Evolutionary conservation across 2,113 vertebrate genomes (phyloP).

Genomic region (Notechis scutatus): DNA sequence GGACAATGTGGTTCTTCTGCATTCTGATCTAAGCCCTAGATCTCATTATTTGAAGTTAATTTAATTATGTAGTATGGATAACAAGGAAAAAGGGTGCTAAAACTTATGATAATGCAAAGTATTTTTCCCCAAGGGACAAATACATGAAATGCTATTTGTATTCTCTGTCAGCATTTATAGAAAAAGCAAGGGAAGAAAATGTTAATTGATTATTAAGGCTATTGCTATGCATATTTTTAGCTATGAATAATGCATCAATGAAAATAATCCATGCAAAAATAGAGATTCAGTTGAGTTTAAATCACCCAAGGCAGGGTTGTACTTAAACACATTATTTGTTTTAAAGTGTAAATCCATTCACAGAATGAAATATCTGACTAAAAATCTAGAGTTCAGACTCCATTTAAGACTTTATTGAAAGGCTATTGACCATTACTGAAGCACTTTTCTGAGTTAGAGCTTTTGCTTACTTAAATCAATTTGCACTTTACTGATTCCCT

Average conservation of each 20-base stretch:
- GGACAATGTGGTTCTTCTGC: not conserved
- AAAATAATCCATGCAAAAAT: not conserved
- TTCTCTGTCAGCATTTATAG: not conserved
- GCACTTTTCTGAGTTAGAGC: not conserved
- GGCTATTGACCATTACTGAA: slow-evolving; percentile 6
- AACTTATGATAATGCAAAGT: not conserved
- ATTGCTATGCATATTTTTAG: not conserved
- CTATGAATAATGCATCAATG: not conserved
- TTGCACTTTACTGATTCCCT: not conserved
- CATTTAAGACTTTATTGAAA: slow-evolving; percentile 17
- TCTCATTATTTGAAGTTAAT: not conserved
- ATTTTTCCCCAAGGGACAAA: not conserved
- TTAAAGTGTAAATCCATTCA: slow-evolving; percentile 31
- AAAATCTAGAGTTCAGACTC: not conserved
- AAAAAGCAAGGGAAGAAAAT: not conserved
- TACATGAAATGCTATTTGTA: not conserved
- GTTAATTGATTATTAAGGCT: not conserved
- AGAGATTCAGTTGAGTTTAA: slow-evolving; percentile 16
- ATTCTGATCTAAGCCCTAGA: not conserved
- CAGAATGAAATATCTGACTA: slow-evolving; percentile 20
- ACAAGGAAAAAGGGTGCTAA: not conserved
- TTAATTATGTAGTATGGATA: not conserved
- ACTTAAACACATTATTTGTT: slow-evolving; percentile 19
- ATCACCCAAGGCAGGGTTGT: not conserved
- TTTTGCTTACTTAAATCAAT: slow-evolving; percentile 18